These are phyloP conservation scores for Dorcus parallelipipedus DNA, from an alignment of 2,888 invertebrate species.

Conservation along the genomic window DNA sequence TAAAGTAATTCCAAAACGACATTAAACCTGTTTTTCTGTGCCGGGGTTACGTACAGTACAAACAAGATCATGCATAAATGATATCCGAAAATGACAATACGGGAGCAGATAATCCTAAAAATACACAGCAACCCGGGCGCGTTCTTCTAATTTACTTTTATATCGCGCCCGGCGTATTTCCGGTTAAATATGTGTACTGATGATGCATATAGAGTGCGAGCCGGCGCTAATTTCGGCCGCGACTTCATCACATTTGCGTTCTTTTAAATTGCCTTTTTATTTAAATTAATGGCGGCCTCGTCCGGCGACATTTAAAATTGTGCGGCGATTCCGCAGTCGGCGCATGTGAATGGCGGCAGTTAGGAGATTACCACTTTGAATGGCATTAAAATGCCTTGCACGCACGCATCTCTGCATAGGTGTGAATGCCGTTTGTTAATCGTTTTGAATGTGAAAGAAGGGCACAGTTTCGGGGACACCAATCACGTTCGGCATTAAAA, in stretches of 20 bases:
- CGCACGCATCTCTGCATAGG: not conserved
- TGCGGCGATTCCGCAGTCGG: not conserved
- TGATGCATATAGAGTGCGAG: not conserved
- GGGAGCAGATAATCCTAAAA: not conserved
- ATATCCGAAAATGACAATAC: not conserved
- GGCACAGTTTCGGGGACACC: no score
- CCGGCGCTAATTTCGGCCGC: not conserved
- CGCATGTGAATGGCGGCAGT: constrained; percentile 1
- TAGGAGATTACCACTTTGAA: not conserved
- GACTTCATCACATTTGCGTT: constrained; percentile 2
- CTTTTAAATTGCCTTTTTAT: constrained; percentile 3
- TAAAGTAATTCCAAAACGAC: no score
- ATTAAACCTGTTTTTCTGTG: no score
- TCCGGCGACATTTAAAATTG: not conserved
- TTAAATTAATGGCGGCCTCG: constrained; percentile 1
- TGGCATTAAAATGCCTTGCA: not conserved
- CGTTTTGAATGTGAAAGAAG: no score
- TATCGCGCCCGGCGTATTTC: not conserved
- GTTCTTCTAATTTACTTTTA: not conserved
- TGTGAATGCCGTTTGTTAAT: not conserved
- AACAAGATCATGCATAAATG: constrained; percentile 1
- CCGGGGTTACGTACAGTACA: not conserved
- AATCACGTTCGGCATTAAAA: no score
- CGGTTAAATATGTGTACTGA: not conserved
- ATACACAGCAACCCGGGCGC: not conserved